These are phyloP conservation scores for Varecia variegata DNA, from an alignment of 2,797 vertebrate genomes.

Conservation along the genomic window DNA sequence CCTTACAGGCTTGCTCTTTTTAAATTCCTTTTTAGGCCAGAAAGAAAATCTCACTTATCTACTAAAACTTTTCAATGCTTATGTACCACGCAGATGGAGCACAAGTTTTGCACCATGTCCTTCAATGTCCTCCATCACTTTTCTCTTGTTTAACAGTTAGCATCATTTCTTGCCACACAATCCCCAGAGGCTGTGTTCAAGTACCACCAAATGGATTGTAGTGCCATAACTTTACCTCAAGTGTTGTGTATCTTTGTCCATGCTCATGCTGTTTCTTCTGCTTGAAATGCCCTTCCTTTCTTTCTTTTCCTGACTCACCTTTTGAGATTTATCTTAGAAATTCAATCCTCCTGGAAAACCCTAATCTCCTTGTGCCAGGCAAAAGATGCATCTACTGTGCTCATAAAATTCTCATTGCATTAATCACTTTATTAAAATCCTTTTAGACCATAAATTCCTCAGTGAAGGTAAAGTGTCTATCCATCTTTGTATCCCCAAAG, in stretches of 20 bases:
- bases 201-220: not conserved
- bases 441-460: not conserved
- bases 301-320: not conserved
- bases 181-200: not conserved
- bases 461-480: fast-evolving
- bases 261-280: not conserved
- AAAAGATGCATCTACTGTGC: not conserved
- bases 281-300: not conserved
- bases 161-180: not conserved
- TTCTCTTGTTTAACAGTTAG: not conserved
- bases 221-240: not conserved
- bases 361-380: not conserved
- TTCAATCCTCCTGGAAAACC: not conserved
- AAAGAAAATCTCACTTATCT: not conserved
- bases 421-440: not conserved
- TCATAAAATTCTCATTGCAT: not conserved
- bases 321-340: constrained; percentile 2
- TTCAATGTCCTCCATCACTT: not conserved
- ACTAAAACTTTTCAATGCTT: not conserved
- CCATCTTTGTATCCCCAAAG: not conserved
- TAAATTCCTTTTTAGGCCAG: not conserved
- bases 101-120: not conserved
- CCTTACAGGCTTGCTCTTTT: not conserved
- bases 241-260: not conserved
- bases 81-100: not conserved